phyloP scores from a whole-genome alignment of 2,888 invertebrate genomes.

The Antheraea assamensis region DNA sequence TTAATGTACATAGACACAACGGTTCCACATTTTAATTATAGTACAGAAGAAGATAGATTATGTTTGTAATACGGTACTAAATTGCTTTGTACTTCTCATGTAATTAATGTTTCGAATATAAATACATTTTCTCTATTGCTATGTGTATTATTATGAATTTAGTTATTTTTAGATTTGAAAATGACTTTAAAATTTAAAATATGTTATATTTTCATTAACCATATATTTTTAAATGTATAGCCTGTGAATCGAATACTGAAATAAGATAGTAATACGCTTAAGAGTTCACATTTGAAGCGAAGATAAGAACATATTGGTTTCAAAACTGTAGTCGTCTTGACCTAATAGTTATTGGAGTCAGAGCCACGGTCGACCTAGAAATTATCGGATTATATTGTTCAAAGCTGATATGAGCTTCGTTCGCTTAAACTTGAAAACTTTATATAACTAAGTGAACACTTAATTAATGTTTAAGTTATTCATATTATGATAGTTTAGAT shows the following conservation, averaged over 20 bases:
- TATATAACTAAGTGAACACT: slow-evolving; percentile 8
- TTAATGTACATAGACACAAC: too few relatives aligned
- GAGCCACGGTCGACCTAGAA: slow-evolving; percentile 19
- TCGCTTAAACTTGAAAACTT: slow-evolving; percentile 9
- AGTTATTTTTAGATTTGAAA: neutral
- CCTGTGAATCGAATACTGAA: neutral
- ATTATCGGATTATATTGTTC: slow-evolving; percentile 17
- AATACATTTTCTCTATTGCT: neutral
- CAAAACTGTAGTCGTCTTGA: slow-evolving; percentile 25
- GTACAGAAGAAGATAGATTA: too few relatives aligned
- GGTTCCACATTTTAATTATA: too few relatives aligned
- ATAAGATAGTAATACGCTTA: neutral
- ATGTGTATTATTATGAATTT: neutral
- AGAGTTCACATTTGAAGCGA: neutral
- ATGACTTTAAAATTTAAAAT: neutral
- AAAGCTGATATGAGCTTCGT: slow-evolving; percentile 17
- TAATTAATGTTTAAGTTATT: slow-evolving; percentile 11
- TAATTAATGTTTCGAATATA: too few relatives aligned
- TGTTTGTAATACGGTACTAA: too few relatives aligned
- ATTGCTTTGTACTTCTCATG: too few relatives aligned
- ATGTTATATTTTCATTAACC: neutral
- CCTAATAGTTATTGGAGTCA: slow-evolving; percentile 22
- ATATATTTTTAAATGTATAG: neutral
- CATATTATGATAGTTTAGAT: neutral
- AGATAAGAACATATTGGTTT: neutral